Evolutionary conservation across 2,113 vertebrate species (phyloP), one percentile per base, ranked within the genome.

Genomic region (Hypanus sabinus): DNA sequence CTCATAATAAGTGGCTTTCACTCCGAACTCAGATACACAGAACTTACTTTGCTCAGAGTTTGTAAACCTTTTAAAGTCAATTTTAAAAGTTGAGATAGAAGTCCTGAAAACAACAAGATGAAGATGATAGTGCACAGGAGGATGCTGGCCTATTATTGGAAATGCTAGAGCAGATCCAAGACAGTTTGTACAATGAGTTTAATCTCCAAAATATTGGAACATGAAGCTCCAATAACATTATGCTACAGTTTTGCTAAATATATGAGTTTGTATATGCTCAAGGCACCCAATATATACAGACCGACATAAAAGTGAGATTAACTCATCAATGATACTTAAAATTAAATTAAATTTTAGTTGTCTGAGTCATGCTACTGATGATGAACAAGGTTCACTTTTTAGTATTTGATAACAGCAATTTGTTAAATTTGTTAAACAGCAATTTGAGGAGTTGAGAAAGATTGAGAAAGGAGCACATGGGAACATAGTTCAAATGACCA

Each of bases 391-490:
- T 90, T 88, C 4, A 88, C 5, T n/a, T 90, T 46, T 90, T 8
- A 8, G 1, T 11, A 65, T 16, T 88, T 7, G 20, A 62, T 36
- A 65, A 68, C 85, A 33, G 60, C 16, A 33, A 90, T n/a, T 90
- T 90, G n/a, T 90, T 90, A 62, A 90, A 65, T n/a, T n/a, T n/a
- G n/a, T n/a, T n/a, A n/a, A 65, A 65, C 85, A 33, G 57, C 14
- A 88, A 88, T n/a, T 88, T 88, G 30, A n/a, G n/a, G n/a, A n/a
- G n/a, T 90, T 90, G n/a, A 90, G 65, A 33, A n/a, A 18, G 12
- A 62, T 30, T 65, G 18, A 5, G 60, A 60, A 90, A 65, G 30
- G 60, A 20, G 60, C 85, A 18, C 65, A 16, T 65, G 60, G 11
- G 57, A n/a, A 62, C 57, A n/a, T 14, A 27, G 85, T 57, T 88